Conservation (phyloP, 2,888 invertebrate genomes). For the Apotomis betuletana region DNA sequence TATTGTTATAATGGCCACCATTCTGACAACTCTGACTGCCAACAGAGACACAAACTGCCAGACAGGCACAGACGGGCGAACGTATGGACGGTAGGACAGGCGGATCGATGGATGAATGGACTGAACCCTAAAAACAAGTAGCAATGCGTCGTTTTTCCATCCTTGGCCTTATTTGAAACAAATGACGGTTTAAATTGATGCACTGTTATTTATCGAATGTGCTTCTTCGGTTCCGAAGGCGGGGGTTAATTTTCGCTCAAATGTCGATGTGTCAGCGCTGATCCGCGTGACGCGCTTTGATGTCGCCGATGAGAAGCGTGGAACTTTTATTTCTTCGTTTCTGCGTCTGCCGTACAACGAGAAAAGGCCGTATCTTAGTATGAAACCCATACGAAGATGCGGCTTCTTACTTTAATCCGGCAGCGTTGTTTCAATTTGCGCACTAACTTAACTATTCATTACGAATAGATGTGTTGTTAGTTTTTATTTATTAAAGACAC, state of each 20-base stretch:
- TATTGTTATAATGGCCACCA: no score
- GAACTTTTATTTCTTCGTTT: slow-evolving; percentile 43
- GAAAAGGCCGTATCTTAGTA: no score
- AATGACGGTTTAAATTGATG: slow-evolving; percentile 1
- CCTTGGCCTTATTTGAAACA: slow-evolving; percentile 4
- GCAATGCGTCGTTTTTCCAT: not conserved
- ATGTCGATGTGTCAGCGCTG: slow-evolving; percentile 68
- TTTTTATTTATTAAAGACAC: no score
- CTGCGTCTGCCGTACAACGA: slow-evolving; percentile 20
- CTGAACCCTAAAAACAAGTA: slow-evolving; percentile 1
- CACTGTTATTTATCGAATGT: slow-evolving; percentile 6
- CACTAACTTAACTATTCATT: not conserved
- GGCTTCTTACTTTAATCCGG: no score
- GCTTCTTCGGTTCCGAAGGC: slow-evolving; percentile 48
- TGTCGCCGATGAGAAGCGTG: slow-evolving; percentile 48
- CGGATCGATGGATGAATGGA: no score
- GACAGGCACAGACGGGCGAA: no score
- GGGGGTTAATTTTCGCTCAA: slow-evolving; percentile 65
- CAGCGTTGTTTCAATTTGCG: slow-evolving; percentile 6
- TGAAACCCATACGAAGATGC: no score
- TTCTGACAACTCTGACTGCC: no score
- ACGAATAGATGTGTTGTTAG: no score
- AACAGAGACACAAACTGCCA: no score
- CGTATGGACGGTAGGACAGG: no score
- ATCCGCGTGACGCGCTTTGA: slow-evolving; percentile 68